Evolutionary conservation across 2,113 vertebrate genomes (phyloP).

Genomic region (Romanogobio albipinnatus): DNA sequence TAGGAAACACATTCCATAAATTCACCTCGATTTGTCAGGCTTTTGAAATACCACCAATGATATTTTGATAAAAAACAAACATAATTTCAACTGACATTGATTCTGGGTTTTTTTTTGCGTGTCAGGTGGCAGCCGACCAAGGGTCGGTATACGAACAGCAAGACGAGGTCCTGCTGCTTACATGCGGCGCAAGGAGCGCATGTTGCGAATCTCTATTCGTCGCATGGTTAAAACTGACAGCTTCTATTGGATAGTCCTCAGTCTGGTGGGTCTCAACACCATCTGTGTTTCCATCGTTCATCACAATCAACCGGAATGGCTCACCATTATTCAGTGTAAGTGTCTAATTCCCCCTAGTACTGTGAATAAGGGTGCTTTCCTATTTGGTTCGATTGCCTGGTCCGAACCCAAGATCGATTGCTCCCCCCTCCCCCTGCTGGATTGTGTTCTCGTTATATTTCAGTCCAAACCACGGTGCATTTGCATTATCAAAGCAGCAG

Average conservation of each 20-base stretch:
- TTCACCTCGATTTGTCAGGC: not conserved
- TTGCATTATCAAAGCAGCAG: no score
- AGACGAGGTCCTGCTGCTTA: conserved; percentile 93
- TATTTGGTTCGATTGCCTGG: no score
- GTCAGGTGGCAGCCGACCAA: conserved; percentile 86
- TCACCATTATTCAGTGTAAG: conserved; percentile 96
- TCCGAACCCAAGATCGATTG: no score
- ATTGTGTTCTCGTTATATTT: no score
- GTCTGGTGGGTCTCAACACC: conserved; percentile 95
- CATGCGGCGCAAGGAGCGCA: conserved; percentile 92
- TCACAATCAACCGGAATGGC: conserved; percentile 96
- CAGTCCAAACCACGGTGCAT: no score
- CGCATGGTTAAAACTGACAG: conserved; percentile 98
- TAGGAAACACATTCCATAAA: not conserved
- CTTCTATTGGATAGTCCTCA: conserved; percentile 96
- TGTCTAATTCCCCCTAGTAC: conserved; percentile 43
- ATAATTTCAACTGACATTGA: not conserved
- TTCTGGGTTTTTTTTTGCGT: not conserved
- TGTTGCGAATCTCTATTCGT: conserved; percentile 94
- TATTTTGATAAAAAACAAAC: not conserved
- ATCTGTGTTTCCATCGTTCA: conserved; percentile 98
- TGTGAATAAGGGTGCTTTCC: no score
- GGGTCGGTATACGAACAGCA: conserved; percentile 90
- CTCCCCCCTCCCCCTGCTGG: no score
- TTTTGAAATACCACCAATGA: not conserved